Evolutionary conservation across 2,797 vertebrate genomes (phyloP), one percentile per base, ranked within the genome.

Genomic region (Pagetopsis macropterus): DNA sequence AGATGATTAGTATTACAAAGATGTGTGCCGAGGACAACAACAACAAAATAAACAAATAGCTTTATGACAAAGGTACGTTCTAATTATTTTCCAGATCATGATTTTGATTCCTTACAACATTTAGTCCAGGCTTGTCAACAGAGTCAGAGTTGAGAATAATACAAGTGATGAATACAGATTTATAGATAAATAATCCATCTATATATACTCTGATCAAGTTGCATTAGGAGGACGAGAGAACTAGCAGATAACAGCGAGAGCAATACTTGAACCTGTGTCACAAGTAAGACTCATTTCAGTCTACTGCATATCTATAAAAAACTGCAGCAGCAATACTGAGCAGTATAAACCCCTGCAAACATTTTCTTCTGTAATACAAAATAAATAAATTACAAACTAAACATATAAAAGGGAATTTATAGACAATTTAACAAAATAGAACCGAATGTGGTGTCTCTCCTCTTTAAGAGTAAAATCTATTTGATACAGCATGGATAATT

Each of bases 301-400:
- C 45, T n/a, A 56, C 52, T 70, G 66, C 54, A 69, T 71, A 69
- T 68, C 19, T 71, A 52, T 69, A 12, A 33, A 65, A 78, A 75
- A 82, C 77, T 31, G 31, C 63, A 61, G 69, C 61, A 68, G 48
- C 55, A 67, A 84, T 71, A 85, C 58, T 68, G 50, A 79, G 37
- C 33, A 76, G 41, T 78, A 49, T 59, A 51, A 64, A 75, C 55
- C 21, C 10, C 65, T 58, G 33, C 31, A 72, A 59, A 66, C 19
- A 8, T 52, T 66, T 60, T 33, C 23, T 19, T 65, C 44, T 57
- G 50, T 58, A 50, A 67, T 75, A 37, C 12, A 56, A 84, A 82
- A 86, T 85, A 81, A 88, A 88, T 83, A 88, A 72, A 85, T 46
- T 31, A 72, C n/a, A 64, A 59, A 69, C 40, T 65, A 50, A 78